Conservation (phyloP, 2,113 vertebrate genomes). For the Alaudala cheleensis region DNA sequence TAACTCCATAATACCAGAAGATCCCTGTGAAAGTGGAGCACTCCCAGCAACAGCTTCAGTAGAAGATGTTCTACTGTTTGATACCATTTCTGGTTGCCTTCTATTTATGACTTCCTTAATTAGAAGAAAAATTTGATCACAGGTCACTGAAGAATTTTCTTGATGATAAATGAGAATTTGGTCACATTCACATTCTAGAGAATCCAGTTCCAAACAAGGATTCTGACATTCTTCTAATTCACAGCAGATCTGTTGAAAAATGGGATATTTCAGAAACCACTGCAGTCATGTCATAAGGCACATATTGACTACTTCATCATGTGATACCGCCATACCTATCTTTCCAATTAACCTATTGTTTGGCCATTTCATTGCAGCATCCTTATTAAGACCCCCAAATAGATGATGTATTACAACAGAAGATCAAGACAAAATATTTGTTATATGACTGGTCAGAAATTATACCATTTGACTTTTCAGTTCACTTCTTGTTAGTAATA, state of each 20-base stretch:
- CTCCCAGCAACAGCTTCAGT: constrained; percentile 94
- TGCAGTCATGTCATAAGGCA: background rate
- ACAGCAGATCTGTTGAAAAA: constrained; percentile 84
- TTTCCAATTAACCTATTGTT: background rate
- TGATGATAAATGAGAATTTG: constrained; percentile 84
- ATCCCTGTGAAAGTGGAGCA: constrained; percentile 91
- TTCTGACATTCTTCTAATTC: constrained; percentile 87
- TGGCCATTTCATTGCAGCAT: background rate
- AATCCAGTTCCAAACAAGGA: constrained; percentile 81
- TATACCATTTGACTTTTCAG: background rate
- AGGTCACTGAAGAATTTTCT: constrained; percentile 71
- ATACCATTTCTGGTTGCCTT: constrained; percentile 79
- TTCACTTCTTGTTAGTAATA: background rate
- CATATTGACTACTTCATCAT: background rate
- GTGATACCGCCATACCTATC: background rate
- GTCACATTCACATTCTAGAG: constrained; percentile 77
- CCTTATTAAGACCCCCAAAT: background rate
- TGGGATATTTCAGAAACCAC: background rate
- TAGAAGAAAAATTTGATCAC: constrained; percentile 82
- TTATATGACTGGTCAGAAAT: background rate
- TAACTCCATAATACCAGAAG: constrained; percentile 90
- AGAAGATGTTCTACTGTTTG: constrained; percentile 91
- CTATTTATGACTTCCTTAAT: constrained; percentile 86
- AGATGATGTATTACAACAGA: background rate
- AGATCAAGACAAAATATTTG: background rate